These are phyloP conservation scores for Panurus biarmicus DNA, from an alignment of 2,113 vertebrate species.

Conservation along the genomic window DNA sequence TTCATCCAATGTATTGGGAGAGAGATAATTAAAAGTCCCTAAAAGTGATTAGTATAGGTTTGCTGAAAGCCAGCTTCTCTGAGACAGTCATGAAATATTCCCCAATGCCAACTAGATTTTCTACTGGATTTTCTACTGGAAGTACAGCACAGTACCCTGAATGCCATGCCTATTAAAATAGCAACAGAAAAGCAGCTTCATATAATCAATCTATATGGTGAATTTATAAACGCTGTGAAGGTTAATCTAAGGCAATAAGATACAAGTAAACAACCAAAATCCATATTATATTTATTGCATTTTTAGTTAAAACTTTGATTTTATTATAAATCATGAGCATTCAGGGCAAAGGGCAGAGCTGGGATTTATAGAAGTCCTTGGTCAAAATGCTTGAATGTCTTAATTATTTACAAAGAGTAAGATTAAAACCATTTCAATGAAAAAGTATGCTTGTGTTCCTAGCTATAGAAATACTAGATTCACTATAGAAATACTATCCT, in stretches of 20 bases:
- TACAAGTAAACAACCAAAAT: not conserved
- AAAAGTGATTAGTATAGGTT: not conserved
- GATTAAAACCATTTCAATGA: not conserved
- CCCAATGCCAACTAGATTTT: not conserved
- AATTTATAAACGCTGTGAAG: not conserved
- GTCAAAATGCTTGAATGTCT: not conserved
- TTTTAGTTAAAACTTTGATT: not conserved
- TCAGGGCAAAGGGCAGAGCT: too few relatives aligned
- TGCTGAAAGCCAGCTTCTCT: not conserved
- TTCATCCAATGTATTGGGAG: not conserved
- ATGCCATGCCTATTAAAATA: not conserved
- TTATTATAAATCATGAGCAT: not conserved
- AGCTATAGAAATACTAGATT: too few relatives aligned
- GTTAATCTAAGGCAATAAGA: not conserved
- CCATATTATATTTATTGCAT: not conserved
- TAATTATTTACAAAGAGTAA: not conserved
- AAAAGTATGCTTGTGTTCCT: not conserved
- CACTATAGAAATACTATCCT: not conserved
- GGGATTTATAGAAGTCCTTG: not conserved
- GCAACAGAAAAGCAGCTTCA: not conserved
- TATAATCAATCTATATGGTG: not conserved
- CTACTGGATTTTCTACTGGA: not conserved
- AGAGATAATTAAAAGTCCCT: not conserved
- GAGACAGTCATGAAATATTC: not conserved
- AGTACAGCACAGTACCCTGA: not conserved